A percentile compares a stretch with the other conserved stretches of the same genome.
phyloP scores from a whole-genome alignment of 2,113 vertebrate genomes.

The Monopterus albus region DNA sequence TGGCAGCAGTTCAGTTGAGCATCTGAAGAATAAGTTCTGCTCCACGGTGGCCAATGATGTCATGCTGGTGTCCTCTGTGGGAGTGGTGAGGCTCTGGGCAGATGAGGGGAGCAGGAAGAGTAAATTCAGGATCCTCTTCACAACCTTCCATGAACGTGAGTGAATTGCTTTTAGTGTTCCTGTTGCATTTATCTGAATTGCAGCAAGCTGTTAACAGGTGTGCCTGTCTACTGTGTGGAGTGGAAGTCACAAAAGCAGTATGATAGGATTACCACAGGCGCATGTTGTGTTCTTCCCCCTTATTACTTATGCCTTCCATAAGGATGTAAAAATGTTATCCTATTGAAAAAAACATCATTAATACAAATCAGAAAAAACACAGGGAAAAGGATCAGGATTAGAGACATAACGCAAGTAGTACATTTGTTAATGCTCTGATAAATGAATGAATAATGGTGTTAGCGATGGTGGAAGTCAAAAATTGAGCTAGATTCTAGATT shows the following conservation, averaged over 20 bases:
- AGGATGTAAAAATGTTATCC: no score
- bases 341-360: no score
- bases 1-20: slow-evolving; percentile 94
- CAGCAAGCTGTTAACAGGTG: background rate
- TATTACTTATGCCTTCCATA: no score
- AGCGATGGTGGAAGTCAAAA: no score
- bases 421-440: no score
- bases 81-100: slow-evolving; percentile 96
- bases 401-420: no score
- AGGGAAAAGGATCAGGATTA: no score
- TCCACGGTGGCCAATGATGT: slow-evolving; percentile 98
- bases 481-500: no score
- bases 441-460: no score
- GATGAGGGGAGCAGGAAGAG: slow-evolving; percentile 96
- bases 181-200: background rate
- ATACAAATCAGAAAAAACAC: background rate
- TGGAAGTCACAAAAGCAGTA: background rate
- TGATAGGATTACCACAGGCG: no score
- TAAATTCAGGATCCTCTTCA: slow-evolving; percentile 96
- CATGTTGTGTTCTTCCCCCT: no score
- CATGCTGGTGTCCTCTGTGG: slow-evolving; percentile 91
- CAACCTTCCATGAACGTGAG: slow-evolving; percentile 97
- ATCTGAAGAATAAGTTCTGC: slow-evolving; percentile 97
- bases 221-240: no score
- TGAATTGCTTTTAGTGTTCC: background rate